phyloP scores from a whole-genome alignment of 92 coral and sea anemone genomes.

The Epizoanthus fatuus region DNA sequence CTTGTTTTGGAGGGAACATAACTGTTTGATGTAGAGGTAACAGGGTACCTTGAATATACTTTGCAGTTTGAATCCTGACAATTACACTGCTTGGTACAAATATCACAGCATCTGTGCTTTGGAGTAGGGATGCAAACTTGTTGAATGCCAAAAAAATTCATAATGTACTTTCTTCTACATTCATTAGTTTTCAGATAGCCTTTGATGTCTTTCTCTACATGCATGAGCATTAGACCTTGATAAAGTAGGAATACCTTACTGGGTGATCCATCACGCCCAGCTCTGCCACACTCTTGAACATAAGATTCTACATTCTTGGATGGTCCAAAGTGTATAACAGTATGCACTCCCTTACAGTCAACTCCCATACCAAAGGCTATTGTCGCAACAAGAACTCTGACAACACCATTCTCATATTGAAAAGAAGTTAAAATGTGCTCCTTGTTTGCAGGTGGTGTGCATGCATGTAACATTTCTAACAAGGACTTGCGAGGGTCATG shows the following conservation, averaged over 20 bases:
- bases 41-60: too few species aligned
- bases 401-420: too few species aligned
- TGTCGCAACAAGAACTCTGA: too few species aligned
- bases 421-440: neutral
- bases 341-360: neutral
- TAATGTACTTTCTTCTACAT: conserved; percentile 36
- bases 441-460: conserved; percentile 25
- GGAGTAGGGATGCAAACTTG: neutral
- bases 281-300: conserved; percentile 47
- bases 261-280: conserved; percentile 38
- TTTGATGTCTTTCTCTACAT: conserved; percentile 36
- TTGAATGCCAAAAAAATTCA: conserved; percentile 15
- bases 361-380: too few species aligned
- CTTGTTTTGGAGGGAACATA: too few species aligned
- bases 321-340: conserved; percentile 46
- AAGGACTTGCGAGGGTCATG: neutral
- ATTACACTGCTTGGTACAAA: too few species aligned
- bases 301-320: conserved; percentile 29
- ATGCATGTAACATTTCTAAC: conserved; percentile 37
- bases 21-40: too few species aligned
- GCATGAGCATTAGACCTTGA: conserved; percentile 2
- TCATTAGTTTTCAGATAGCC: conserved; percentile 10
- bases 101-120: too few species aligned
- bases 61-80: too few species aligned
- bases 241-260: conserved; percentile 30